These are phyloP conservation scores for Propithecus deckenii DNA, from an alignment of 2,797 vertebrate species.

Conservation along the genomic window DNA sequence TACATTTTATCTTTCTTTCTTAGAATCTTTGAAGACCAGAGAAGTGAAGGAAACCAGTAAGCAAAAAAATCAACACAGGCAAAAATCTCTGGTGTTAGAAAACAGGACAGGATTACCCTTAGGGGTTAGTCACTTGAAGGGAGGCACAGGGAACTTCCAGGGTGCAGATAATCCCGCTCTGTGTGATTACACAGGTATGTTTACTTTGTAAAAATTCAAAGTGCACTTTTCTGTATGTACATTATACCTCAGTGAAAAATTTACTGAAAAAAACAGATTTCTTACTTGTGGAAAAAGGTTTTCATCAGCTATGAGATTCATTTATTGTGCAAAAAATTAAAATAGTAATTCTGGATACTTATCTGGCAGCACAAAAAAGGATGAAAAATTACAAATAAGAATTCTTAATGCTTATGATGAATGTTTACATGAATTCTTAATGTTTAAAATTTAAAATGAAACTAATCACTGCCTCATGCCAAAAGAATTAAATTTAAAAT, in stretches of 20 bases:
- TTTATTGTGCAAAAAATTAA: neutral
- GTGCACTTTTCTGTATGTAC: neutral
- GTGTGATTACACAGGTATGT: neutral
- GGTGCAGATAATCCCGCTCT: neutral
- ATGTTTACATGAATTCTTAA: neutral
- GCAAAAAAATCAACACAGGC: neutral
- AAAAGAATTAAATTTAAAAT: constrained; percentile 15
- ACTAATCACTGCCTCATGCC: neutral
- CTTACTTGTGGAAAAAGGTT: neutral
- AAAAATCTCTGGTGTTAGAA: constrained; percentile 18
- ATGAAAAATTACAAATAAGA: neutral
- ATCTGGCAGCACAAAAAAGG: neutral
- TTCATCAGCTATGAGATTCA: neutral
- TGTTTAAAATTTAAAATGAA: neutral
- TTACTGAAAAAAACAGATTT: neutral
- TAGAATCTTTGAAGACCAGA: constrained; percentile 6
- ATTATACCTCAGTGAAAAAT: neutral
- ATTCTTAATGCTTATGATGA: neutral
- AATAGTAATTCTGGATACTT: constrained; percentile 41
- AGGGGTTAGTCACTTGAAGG: neutral
- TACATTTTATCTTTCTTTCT: constrained; percentile 40
- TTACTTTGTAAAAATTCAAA: neutral
- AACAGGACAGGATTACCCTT: neutral
- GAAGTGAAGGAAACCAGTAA: constrained; percentile 21
- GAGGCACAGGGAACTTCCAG: neutral